A percentile compares a stretch with the other conserved stretches of the same genome.
phyloP scores from a whole-genome alignment of 2,113 vertebrate species.

The Aspidoscelis tigris region DNA sequence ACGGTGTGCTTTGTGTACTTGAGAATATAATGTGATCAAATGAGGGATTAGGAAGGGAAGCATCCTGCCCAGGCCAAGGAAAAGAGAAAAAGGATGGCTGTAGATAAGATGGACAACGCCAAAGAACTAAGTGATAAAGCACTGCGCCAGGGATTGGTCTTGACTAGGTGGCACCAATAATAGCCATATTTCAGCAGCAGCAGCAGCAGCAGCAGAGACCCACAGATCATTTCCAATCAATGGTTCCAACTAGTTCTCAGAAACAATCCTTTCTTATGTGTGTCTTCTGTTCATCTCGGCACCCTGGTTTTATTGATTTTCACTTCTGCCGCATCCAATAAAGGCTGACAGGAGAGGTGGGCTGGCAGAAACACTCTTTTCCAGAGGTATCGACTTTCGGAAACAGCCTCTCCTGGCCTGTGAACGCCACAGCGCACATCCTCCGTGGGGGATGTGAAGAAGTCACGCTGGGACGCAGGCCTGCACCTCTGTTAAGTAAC shows the following conservation, averaged over 20 bases:
- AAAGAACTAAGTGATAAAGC: no score
- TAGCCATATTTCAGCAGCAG: no score
- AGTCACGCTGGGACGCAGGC: neutral
- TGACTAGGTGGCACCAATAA: no score
- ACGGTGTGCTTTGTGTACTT: no score
- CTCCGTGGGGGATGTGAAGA: neutral
- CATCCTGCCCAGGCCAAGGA: no score
- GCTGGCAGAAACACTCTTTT: neutral
- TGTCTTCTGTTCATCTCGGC: neutral
- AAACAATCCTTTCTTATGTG: neutral
- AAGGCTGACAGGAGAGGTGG: neutral
- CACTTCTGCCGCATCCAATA: neutral
- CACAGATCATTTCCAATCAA: neutral
- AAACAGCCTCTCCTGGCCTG: neutral
- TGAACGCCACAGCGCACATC: neutral
- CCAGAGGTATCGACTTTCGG: neutral
- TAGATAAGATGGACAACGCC: no score
- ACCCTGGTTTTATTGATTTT: conserved; percentile 9
- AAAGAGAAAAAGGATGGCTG: no score
- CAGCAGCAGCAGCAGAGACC: no score
- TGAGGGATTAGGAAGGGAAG: no score
- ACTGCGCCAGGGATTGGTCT: no score
- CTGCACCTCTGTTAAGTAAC: neutral
- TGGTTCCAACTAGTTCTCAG: neutral
- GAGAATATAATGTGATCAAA: no score